These are phyloP conservation scores for Cololabis saira DNA, from an alignment of 2,113 vertebrate species.

Conservation along the genomic window DNA sequence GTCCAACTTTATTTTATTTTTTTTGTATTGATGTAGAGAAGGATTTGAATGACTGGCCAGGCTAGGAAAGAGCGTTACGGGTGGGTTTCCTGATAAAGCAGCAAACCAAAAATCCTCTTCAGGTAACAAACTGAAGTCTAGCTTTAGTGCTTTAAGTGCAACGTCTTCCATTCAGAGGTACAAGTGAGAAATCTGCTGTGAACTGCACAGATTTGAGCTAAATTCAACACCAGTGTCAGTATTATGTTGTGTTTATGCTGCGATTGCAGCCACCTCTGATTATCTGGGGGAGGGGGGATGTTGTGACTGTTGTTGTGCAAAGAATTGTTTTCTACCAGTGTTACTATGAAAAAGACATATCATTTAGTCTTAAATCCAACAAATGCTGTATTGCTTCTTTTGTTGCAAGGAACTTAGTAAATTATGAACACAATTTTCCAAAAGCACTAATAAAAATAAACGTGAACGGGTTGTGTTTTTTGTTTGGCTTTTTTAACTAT, in stretches of 20 bases:
- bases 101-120: slow-evolving; percentile 5
- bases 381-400: slow-evolving; percentile 16
- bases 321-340: slow-evolving; percentile 40
- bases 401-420: slow-evolving; percentile 16
- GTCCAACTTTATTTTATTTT: no score
- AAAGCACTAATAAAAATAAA: slow-evolving; percentile 57
- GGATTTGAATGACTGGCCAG: no score
- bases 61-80: not conserved
- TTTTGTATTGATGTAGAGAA: no score
- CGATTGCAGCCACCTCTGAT: not conserved
- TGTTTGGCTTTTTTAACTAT: not conserved
- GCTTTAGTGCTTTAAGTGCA: slow-evolving; percentile 5
- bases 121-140: slow-evolving; percentile 19
- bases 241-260: slow-evolving; percentile 43
- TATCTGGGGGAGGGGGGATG: not conserved
- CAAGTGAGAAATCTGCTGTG: slow-evolving; percentile 16
- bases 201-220: not conserved
- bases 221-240: slow-evolving; percentile 49
- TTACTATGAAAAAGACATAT: slow-evolving; percentile 17
- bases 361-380: slow-evolving; percentile 8
- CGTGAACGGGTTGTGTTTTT: slow-evolving; percentile 22
- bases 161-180: slow-evolving; percentile 21
- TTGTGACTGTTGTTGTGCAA: not conserved
- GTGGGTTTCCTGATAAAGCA: slow-evolving; percentile 24
- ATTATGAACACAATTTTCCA: slow-evolving; percentile 43